Conservation (phyloP, 2,113 vertebrate genomes). For the Scolopax mira region DNA sequence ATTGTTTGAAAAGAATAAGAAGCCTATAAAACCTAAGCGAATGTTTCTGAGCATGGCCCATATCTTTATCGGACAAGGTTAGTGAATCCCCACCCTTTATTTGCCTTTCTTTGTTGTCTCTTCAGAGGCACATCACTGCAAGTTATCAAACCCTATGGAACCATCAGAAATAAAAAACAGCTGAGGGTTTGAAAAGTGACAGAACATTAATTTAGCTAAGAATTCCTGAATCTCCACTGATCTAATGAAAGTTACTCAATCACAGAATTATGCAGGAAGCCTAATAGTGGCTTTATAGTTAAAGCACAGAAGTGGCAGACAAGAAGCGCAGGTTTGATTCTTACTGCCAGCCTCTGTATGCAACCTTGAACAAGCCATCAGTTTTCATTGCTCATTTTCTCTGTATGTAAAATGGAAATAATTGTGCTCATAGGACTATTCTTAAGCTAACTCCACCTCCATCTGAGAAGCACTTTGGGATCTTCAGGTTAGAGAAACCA, state of each 20-base stretch:
- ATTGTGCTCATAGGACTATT: constrained; percentile 36
- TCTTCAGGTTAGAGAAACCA: constrained; percentile 45
- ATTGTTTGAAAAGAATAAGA: constrained; percentile 17
- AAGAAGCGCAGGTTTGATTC: constrained; percentile 10
- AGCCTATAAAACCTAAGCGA: constrained; percentile 18
- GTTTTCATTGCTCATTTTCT: constrained; percentile 42
- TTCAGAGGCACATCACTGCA: constrained; percentile 24
- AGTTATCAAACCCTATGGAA: neutral
- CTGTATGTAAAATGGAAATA: constrained; percentile 37
- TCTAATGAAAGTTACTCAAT: constrained; percentile 32
- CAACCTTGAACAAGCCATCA: constrained; percentile 18
- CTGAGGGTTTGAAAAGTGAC: constrained; percentile 24
- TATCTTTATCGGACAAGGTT: constrained; percentile 37
- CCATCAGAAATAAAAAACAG: constrained; percentile 26
- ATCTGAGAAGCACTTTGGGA: constrained; percentile 34
- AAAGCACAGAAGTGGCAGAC: constrained; percentile 1
- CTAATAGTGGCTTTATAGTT: neutral
- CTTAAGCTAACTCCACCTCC: constrained; percentile 41
- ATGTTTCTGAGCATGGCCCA: neutral
- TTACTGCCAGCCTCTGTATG: neutral
- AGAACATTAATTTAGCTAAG: constrained; percentile 56
- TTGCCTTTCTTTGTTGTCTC: constrained; percentile 51
- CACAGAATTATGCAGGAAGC: neutral
- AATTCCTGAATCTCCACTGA: constrained; percentile 35
- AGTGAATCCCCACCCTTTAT: constrained; percentile 40